Evolutionary conservation across 2,113 vertebrate species (phyloP).

Genomic region (Entomyzon cyanotis): DNA sequence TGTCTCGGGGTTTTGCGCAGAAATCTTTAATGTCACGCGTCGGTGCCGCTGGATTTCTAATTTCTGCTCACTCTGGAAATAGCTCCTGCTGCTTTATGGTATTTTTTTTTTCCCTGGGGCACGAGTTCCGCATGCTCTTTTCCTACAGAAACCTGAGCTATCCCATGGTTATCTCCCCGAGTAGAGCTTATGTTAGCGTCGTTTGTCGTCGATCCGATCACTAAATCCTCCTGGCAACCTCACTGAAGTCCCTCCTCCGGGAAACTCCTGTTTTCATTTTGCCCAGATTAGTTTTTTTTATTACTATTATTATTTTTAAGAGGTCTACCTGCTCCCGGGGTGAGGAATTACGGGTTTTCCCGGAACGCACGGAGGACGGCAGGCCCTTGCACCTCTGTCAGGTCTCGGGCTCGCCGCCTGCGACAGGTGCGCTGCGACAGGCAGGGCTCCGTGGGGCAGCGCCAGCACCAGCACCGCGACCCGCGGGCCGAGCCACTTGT

Average conservation of each 20-base stretch:
- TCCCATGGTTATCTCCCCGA: not conserved
- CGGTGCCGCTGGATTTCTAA: not conserved
- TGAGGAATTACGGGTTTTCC: not conserved
- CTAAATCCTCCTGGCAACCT: not conserved
- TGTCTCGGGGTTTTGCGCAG: not conserved
- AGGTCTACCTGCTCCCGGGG: not conserved
- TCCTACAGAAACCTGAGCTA: slow-evolving; percentile 1
- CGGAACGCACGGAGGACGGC: not conserved
- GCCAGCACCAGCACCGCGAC: not conserved
- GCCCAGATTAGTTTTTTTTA: not conserved
- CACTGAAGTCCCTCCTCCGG: not conserved
- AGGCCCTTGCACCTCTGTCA: not conserved
- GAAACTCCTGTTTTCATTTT: not conserved
- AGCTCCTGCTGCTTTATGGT: not conserved
- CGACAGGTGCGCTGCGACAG: not conserved
- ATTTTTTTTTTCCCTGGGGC: not conserved
- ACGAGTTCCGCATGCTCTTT: not conserved
- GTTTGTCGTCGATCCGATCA: not conserved
- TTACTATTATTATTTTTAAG: not conserved
- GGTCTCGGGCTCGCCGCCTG: not conserved
- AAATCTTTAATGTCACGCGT: not conserved
- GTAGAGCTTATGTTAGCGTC: not conserved
- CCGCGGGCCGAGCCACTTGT: not conserved
- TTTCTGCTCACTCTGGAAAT: not conserved
- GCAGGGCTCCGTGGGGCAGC: not conserved